A percentile compares a stretch with the other conserved stretches of the same genome.
phyloP scores from a whole-genome alignment of 2,888 invertebrate species.

The Dorcus parallelipipedus region DNA sequence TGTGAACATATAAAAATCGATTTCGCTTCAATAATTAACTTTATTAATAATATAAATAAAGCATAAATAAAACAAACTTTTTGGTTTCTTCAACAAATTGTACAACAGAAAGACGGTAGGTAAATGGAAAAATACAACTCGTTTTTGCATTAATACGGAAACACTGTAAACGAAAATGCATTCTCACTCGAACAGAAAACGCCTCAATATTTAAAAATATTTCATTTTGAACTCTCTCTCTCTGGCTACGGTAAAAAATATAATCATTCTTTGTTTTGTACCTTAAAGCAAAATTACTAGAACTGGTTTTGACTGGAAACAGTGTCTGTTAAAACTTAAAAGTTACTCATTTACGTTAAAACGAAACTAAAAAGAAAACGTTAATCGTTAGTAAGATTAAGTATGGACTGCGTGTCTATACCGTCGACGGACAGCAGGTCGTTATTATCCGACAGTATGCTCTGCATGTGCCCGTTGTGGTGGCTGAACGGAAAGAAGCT shows the following conservation, averaged over 20 bases:
- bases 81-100: conserved; percentile 29
- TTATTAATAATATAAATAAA: conserved; percentile 22
- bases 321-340: background rate
- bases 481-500: conserved; percentile 53
- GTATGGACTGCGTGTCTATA: conserved; percentile 65
- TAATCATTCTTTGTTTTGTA: background rate
- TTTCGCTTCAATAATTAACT: background rate
- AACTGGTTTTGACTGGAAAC: background rate
- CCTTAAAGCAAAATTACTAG: background rate
- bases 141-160: background rate
- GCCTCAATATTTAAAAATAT: too few relatives aligned
- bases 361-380: conserved; percentile 20
- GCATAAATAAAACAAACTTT: conserved; percentile 36
- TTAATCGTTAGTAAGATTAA: conserved; percentile 64
- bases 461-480: conserved; percentile 35
- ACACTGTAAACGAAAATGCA: background rate
- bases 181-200: background rate
- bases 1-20: background rate
- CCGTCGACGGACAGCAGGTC: conserved; percentile 61
- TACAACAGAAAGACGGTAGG: background rate
- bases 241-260: background rate
- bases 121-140: background rate
- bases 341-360: background rate
- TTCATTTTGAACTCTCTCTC: too few relatives aligned
- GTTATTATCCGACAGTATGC: conserved; percentile 52